Evolutionary conservation across 2,113 vertebrate species (phyloP).

Genomic region (Phyllostomus hastatus): DNA sequence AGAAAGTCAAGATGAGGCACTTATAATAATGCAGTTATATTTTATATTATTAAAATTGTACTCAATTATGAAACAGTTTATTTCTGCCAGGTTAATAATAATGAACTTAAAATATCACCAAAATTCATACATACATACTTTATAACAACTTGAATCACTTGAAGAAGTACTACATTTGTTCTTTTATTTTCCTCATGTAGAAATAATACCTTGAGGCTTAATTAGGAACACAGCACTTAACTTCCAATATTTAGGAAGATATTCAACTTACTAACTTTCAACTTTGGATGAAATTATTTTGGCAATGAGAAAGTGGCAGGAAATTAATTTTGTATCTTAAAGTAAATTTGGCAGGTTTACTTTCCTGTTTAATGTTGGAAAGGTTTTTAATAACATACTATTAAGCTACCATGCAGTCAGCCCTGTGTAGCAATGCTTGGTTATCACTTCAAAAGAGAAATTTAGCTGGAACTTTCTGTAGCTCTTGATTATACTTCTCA

Average conservation of each 20-base stretch:
- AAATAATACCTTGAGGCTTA: conserved; percentile 40
- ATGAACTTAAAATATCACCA: neutral
- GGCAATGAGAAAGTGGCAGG: neutral
- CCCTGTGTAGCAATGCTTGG: neutral
- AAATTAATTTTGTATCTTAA: conserved; percentile 64
- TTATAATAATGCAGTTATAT: conserved; percentile 7
- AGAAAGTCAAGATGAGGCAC: conserved; percentile 47
- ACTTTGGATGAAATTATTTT: conserved; percentile 50
- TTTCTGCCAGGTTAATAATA: conserved; percentile 50
- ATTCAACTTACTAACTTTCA: conserved; percentile 36
- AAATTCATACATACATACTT: neutral
- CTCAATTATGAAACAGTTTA: neutral
- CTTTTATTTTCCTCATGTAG: neutral
- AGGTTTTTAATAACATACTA: conserved; percentile 15
- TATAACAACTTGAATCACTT: conserved; percentile 12
- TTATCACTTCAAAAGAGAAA: conserved; percentile 48
- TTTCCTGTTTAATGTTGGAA: conserved; percentile 53
- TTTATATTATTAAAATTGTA: conserved; percentile 60
- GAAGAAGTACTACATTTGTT: neutral
- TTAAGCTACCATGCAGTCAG: conserved; percentile 34
- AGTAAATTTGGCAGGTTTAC: conserved; percentile 54
- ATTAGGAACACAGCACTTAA: conserved; percentile 45
- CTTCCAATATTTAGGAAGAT: conserved; percentile 39
- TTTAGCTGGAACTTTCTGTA: conserved; percentile 3
- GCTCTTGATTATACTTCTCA: conserved; percentile 42